Base-by-base conservation (phyloP, 2,888 invertebrate genomes). In the Phyllotreta striolata region DNA sequence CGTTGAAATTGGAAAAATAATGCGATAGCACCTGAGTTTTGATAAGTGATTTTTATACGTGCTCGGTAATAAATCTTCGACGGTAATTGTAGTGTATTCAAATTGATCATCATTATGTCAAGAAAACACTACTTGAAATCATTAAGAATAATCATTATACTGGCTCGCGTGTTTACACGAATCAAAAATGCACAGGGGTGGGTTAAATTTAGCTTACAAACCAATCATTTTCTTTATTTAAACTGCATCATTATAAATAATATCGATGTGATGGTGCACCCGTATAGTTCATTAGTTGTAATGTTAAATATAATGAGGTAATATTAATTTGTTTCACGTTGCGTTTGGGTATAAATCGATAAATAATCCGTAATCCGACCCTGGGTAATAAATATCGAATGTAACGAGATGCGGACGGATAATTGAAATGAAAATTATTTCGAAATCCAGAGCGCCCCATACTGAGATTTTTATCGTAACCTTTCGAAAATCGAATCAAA, bases 91-190 rank as follows among this genome's bases (percentile, higher is more conserved):
- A 34, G 43, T 39, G n/a, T 39, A 56, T 56, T 37, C 56, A 44
- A 56, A 56, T 56, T 56, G 44, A 56, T 56, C 56, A 56, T 56
- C 56, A 56, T 56, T 56, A 56, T 43, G 56, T 56, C 56, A 56
- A 44, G 56, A 56, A 43, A 44, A 56, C 44, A 44, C 56, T 44
- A 55, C 55, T 55, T 55, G 10, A 55, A 43, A 49, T 55, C 56
- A 56, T 56, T 56, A 56, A 13, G 56, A 6, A 44, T 44, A 44
- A 56, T 56, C 56, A 56, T 56, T 56, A 56, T n/a, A 24, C 24
- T 37, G 12, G 12, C 35, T 56, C 37, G 24, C 44, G 56, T 56
- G 56, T 56, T 56, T 56, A 44, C 46, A 56, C 38, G 46, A 56
- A 56, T 56, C 56, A 56, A 12, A 52, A 38, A 38, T 49, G 12